A percentile compares a stretch with the other conserved stretches of the same genome.
Conservation (phyloP, 2,113 vertebrate species). For the Myodes glareolus region DNA sequence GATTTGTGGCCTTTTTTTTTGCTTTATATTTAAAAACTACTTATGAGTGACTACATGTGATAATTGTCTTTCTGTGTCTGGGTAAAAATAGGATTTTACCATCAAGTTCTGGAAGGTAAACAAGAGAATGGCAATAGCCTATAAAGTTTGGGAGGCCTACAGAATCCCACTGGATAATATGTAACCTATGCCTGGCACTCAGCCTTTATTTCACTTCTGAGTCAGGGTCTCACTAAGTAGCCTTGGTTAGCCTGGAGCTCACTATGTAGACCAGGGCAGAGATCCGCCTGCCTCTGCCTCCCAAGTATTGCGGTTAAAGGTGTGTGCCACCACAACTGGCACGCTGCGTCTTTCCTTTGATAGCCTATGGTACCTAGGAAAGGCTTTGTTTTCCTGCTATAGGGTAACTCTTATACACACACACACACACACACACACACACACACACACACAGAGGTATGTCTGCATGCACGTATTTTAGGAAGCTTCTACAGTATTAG, state of each 20-base stretch:
- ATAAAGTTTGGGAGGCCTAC: not conserved
- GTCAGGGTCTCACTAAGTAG: not conserved
- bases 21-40: too few species aligned
- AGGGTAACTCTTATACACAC: not conserved
- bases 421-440: too few species aligned
- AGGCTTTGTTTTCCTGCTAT: not conserved
- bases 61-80: too few species aligned
- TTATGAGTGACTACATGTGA: too few species aligned
- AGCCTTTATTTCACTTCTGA: not conserved
- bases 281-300: not conserved
- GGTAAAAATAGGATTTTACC: not conserved
- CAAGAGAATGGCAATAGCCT: not conserved
- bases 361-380: not conserved
- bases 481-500: not conserved
- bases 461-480: not conserved
- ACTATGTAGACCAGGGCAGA: not conserved
- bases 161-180: not conserved
- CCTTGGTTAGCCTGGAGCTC: too few species aligned
- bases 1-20: too few species aligned
- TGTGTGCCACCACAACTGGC: not conserved
- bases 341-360: not conserved
- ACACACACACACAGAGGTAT: too few species aligned
- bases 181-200: not conserved
- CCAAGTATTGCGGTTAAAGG: not conserved
- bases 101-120: not conserved